Conservation (phyloP, 1,140 invertebrate genomes). For the Chrysomallon squamiferum region DNA sequence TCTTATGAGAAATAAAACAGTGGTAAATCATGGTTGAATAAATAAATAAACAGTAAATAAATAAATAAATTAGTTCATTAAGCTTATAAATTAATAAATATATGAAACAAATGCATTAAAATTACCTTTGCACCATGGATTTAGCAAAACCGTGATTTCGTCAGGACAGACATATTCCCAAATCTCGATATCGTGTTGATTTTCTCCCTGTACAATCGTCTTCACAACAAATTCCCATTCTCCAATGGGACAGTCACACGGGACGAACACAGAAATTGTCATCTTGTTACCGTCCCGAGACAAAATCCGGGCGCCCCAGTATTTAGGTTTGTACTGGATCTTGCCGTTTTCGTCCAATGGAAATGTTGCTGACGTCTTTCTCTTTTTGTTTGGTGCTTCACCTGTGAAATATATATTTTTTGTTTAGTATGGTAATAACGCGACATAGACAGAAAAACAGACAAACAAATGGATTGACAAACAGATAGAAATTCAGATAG, state of each 20-base stretch:
- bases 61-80: too few relatives aligned
- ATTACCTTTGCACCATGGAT: conserved; percentile 76
- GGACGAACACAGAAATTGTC: neutral
- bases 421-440: neutral
- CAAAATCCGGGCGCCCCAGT: neutral
- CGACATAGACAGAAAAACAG: neutral
- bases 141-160: conserved; percentile 60
- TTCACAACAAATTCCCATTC: neutral
- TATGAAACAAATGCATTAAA: too few relatives aligned
- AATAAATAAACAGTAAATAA: too few relatives aligned
- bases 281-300: neutral
- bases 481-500: too few relatives aligned
- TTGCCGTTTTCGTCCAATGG: neutral
- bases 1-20: too few relatives aligned
- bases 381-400: neutral
- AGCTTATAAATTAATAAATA: too few relatives aligned
- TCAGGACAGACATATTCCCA: conserved; percentile 39
- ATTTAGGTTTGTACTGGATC: conserved; percentile 14
- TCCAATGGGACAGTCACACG: neutral
- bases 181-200: neutral
- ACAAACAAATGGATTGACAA: too few relatives aligned
- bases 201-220: conserved; percentile 3
- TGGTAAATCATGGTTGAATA: too few relatives aligned
- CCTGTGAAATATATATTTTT: neutral
- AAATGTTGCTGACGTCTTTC: neutral